A percentile compares a stretch with the other conserved stretches of the same genome.
phyloP scores from a whole-genome alignment of 2,113 vertebrate species.

The Neopipo cinnamomea region DNA sequence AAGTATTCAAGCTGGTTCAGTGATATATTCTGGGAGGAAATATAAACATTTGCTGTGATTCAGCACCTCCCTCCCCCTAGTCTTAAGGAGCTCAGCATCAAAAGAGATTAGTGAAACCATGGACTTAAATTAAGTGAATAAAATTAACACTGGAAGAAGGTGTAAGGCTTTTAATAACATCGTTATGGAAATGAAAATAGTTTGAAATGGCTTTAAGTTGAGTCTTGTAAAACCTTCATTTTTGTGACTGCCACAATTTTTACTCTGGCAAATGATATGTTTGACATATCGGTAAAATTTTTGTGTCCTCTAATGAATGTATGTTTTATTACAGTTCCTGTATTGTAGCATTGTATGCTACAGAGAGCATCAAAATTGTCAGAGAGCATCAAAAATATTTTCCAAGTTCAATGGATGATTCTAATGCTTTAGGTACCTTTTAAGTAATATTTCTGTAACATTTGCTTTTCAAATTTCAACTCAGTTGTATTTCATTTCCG shows the following conservation, averaged over 20 bases:
- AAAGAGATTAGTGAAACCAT: neutral
- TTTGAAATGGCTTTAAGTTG: neutral
- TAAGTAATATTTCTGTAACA: neutral
- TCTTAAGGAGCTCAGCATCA: neutral
- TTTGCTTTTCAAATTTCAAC: neutral
- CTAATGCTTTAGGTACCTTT: neutral
- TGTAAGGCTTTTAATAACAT: neutral
- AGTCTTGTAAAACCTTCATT: neutral
- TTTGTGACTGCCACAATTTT: neutral
- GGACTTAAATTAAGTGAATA: neutral
- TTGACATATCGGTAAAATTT: neutral
- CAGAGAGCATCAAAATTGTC: neutral
- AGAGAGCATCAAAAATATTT: neutral
- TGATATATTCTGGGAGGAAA: neutral
- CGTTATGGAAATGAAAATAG: neutral
- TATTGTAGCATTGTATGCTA: neutral
- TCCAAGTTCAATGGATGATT: neutral
- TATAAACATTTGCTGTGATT: conserved; percentile 39
- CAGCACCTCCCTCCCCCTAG: neutral
- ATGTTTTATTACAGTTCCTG: neutral
- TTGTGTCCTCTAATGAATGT: neutral
- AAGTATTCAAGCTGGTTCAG: conserved; percentile 32
- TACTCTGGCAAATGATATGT: neutral
- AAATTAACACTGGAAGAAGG: conserved; percentile 2
- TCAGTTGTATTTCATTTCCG: neutral